These are phyloP conservation scores for Copidosoma aretas DNA, from an alignment of 2,888 invertebrate genomes.

Conservation along the genomic window DNA sequence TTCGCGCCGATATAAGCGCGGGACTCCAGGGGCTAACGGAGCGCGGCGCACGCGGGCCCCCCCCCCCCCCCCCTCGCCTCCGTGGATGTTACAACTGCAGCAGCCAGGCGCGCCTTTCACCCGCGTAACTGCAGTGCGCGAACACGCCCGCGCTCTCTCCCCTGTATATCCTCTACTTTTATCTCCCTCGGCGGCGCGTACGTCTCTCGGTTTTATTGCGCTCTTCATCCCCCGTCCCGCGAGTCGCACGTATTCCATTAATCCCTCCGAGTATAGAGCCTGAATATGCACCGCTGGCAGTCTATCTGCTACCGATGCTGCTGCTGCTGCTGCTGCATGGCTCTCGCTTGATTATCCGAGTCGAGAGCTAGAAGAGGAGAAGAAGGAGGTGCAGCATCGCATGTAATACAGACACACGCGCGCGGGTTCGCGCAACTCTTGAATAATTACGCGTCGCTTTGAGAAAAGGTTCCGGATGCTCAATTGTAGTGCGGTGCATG, in stretches of 20 bases:
- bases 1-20: conserved; percentile 1
- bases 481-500: conserved; percentile 24
- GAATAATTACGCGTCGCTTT: conserved; percentile 29
- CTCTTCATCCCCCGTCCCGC: conserved; percentile 11
- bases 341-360: conserved; percentile 3
- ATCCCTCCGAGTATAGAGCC: too few relatives aligned
- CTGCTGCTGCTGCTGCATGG: not conserved
- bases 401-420: not conserved
- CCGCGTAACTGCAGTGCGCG: too few relatives aligned
- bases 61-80: too few relatives aligned
- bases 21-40: not conserved
- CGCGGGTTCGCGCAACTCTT: conserved; percentile 18
- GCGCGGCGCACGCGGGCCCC: too few relatives aligned
- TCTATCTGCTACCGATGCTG: not conserved
- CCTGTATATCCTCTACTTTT: too few relatives aligned
- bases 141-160: too few relatives aligned
- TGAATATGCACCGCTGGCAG: too few relatives aligned
- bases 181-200: not conserved
- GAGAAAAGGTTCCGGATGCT: conserved; percentile 11
- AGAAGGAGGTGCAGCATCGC: not conserved
- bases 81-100: not conserved
- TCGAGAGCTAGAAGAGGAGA: too few relatives aligned
- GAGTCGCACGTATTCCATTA: conserved; percentile 4
- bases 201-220: conserved; percentile 18
- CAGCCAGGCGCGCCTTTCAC: too few relatives aligned